Conservation (phyloP, 2,797 vertebrate species). For the Pithecia hirsuta region DNA sequence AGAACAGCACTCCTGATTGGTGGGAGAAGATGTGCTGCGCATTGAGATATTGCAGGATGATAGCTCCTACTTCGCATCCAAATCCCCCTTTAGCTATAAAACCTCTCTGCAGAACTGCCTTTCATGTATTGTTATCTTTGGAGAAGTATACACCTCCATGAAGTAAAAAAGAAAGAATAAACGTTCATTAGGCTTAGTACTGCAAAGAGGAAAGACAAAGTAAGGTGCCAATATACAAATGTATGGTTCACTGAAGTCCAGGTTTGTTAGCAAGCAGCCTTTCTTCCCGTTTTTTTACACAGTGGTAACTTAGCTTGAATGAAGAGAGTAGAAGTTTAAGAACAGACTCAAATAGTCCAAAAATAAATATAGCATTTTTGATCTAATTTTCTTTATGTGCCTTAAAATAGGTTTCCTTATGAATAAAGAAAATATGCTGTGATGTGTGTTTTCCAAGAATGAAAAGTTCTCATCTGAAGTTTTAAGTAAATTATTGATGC, state of each 20-base stretch:
- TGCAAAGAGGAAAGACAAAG: background rate
- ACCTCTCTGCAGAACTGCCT: background rate
- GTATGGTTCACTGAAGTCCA: background rate
- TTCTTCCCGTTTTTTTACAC: background rate
- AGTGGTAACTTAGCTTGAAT: background rate
- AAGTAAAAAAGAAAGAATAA: background rate
- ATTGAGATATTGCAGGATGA: background rate
- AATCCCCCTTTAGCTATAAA: background rate
- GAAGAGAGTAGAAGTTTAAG: background rate
- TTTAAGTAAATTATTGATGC: background rate
- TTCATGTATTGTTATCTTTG: background rate
- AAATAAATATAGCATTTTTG: background rate
- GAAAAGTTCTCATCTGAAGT: constrained; percentile 35
- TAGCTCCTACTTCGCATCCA: background rate
- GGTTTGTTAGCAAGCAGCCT: background rate
- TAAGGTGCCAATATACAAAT: background rate
- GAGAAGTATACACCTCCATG: background rate
- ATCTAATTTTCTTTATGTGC: background rate
- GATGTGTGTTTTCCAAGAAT: background rate
- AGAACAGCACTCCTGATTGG: constrained; percentile 58
- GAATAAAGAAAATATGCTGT: background rate
- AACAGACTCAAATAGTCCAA: background rate
- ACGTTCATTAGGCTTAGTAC: background rate
- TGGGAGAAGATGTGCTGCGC: constrained; percentile 27
- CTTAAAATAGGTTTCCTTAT: background rate